These are phyloP conservation scores for Otus sunia DNA, from an alignment of 2,113 vertebrate genomes.

Conservation along the genomic window DNA sequence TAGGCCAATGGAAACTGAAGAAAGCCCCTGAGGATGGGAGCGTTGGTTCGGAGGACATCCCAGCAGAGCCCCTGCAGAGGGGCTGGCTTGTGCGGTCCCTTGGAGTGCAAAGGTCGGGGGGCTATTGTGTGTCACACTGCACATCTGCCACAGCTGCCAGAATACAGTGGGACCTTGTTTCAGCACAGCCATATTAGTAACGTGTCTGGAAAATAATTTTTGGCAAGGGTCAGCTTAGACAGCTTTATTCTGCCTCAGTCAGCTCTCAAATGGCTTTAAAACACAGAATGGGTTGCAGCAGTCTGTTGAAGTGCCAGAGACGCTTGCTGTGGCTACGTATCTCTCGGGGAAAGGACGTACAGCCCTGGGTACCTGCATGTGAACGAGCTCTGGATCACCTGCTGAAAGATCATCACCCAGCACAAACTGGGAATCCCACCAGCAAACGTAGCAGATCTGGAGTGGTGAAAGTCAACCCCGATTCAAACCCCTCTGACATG, in stretches of 20 bases:
- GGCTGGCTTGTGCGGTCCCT: not conserved
- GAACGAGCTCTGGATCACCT: not conserved
- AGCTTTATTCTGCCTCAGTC: not conserved
- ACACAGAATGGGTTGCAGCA: not conserved
- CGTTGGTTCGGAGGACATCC: not conserved
- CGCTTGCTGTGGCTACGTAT: accelerated
- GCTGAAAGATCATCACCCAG: not conserved
- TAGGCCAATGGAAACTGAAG: not conserved
- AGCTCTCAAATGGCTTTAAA: not conserved
- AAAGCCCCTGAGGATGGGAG: not conserved
- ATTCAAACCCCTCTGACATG: not conserved
- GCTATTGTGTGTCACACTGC: not conserved
- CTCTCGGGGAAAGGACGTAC: not conserved
- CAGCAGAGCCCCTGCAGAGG: not conserved
- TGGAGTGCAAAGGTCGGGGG: accelerated
- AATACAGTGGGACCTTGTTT: slow-evolving; percentile 21
- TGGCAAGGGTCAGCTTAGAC: slow-evolving; percentile 2
- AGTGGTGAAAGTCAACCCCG: not conserved
- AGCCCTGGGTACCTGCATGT: not conserved
- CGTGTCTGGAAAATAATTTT: not conserved
- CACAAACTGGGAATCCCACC: not conserved
- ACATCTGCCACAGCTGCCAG: not conserved
- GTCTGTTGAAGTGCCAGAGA: not conserved
- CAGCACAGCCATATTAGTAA: not conserved
- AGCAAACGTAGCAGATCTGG: not conserved